phyloP scores from a whole-genome alignment of 2,113 vertebrate species.

The Eubucco bourcierii region DNA sequence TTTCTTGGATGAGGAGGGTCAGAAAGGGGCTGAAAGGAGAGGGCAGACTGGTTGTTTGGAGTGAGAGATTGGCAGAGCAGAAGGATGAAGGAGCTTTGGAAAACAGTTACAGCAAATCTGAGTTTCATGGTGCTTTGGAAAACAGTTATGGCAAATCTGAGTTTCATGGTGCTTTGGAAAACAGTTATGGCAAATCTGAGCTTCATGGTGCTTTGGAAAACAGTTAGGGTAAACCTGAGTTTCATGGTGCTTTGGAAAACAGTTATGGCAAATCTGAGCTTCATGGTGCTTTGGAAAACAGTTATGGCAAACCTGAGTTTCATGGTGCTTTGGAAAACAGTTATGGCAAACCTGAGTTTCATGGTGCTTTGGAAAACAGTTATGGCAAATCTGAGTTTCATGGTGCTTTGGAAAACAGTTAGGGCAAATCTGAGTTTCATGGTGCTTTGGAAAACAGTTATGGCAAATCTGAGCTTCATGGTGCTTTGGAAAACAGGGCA shows the following conservation, averaged over 20 bases:
- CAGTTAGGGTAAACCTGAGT: not conserved
- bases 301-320: not conserved
- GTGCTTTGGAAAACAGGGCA: not conserved
- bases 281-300: not conserved
- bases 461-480: not conserved
- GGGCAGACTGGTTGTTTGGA: not conserved
- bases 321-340: not conserved
- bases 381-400: not conserved
- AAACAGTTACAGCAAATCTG: not conserved
- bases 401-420: too few species aligned
- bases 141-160: not conserved
- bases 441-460: too few species aligned
- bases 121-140: not conserved
- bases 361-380: not conserved
- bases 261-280: not conserved
- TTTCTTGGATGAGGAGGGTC: not conserved
- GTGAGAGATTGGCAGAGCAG: not conserved
- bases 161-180: not conserved
- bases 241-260: not conserved
- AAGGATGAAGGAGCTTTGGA: not conserved
- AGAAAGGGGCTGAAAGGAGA: not conserved
- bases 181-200: not conserved
- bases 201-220: not conserved
- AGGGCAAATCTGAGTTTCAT: not conserved
- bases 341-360: not conserved